These are phyloP conservation scores for Nasonia vitripennis DNA, from an alignment of 1,140 invertebrate genomes.

Conservation along the genomic window DNA sequence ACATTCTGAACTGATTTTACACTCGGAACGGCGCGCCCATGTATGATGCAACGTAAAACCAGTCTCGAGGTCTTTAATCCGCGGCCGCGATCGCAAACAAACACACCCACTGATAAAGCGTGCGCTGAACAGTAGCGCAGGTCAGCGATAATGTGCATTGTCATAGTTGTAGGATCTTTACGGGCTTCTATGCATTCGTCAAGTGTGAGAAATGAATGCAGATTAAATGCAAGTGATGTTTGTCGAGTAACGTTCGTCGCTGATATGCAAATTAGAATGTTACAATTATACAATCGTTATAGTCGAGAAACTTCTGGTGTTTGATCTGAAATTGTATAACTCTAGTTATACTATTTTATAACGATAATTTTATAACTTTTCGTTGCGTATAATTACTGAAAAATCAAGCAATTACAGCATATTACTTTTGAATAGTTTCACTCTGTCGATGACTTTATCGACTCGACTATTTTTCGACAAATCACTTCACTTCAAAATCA, in stretches of 20 bases:
- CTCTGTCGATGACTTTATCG: not conserved
- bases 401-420: not conserved
- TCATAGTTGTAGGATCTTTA: not conserved
- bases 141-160: not conserved
- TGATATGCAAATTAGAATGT: not conserved
- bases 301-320: no score
- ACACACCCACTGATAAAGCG: not conserved
- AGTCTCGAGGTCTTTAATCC: not conserved
- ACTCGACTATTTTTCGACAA: not conserved
- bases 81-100: not conserved
- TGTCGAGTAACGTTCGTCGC: not conserved
- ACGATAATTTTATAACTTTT: not conserved
- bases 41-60: conserved; percentile 5
- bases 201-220: not conserved
- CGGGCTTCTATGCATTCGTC: no score
- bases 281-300: not conserved
- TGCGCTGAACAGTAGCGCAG: not conserved
- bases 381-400: not conserved
- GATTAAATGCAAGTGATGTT: not conserved
- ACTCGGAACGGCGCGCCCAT: not conserved
- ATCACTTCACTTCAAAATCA: not conserved
- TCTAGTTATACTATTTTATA: no score
- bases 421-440: no score
- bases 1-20: conserved; percentile 14
- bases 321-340: no score